Conservation (phyloP, 2,113 vertebrate species). For the Corapipo altera region DNA sequence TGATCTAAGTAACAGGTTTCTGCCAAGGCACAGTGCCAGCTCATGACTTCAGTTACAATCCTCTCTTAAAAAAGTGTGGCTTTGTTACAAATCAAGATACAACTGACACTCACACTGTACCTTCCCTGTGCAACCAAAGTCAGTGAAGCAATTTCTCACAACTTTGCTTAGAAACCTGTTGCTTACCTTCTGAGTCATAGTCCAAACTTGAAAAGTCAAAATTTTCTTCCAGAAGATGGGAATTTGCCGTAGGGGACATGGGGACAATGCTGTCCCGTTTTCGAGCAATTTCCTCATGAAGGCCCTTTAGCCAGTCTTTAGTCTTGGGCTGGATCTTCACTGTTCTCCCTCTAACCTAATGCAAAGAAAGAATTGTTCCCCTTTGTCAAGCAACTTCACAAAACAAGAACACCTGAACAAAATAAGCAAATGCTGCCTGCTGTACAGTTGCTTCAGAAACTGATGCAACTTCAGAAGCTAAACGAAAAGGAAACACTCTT, state of each 20-base stretch:
- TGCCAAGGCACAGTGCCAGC: not conserved
- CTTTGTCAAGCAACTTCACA: not conserved
- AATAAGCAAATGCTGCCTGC: not conserved
- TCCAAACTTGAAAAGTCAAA: conserved; percentile 79
- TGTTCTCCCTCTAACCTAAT: conserved; percentile 74
- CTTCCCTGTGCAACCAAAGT: not conserved
- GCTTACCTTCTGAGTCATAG: conserved; percentile 79
- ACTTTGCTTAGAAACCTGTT: not conserved
- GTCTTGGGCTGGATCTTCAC: conserved; percentile 79
- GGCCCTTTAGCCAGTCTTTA: conserved; percentile 77
- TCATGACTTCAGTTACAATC: not conserved
- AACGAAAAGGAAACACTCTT: not conserved
- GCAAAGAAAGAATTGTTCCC: not conserved
- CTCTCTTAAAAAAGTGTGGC: not conserved
- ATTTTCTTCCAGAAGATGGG: conserved; percentile 77
- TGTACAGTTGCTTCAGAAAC: not conserved
- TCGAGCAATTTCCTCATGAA: conserved; percentile 74
- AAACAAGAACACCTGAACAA: not conserved
- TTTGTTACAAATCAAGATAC: not conserved
- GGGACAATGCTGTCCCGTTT: conserved; percentile 73
- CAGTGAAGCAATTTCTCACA: not conserved
- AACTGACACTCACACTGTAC: not conserved
- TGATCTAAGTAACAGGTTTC: not conserved
- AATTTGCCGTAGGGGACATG: conserved; percentile 77
- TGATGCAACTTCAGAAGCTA: not conserved